Percentiles rank a stretch among this genome's conserved stretches.
Evolutionary conservation across 2,113 vertebrate species (phyloP).

Genomic region (Seriola rivoliana): DNA sequence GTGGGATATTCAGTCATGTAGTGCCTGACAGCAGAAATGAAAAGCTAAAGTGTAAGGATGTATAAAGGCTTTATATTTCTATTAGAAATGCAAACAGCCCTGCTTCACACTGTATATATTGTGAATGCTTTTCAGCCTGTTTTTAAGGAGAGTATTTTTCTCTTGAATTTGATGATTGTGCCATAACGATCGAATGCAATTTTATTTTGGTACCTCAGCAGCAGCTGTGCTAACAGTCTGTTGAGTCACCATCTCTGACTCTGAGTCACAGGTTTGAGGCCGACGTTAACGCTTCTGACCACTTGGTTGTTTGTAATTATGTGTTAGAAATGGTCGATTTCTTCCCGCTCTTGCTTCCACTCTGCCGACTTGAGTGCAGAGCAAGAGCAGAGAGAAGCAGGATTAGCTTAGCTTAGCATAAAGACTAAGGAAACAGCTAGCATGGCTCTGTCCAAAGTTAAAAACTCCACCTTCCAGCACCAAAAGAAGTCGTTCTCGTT

Average conservation of each 20-base stretch:
- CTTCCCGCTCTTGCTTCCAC: too few relatives aligned
- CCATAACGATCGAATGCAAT: slow-evolving; percentile 27
- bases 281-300: too few relatives aligned
- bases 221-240: too few relatives aligned
- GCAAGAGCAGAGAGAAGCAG: neutral
- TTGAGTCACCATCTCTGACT: neutral
- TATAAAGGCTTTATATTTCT: slow-evolving; percentile 63
- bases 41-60: neutral
- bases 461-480: too few relatives aligned
- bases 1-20: neutral
- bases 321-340: too few relatives aligned
- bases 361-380: neutral
- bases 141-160: slow-evolving; percentile 62
- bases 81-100: slow-evolving; percentile 3
- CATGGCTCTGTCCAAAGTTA: too few relatives aligned
- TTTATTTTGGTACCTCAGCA: too few relatives aligned
- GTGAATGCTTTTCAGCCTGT: slow-evolving; percentile 48
- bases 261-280: too few relatives aligned
- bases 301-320: too few relatives aligned
- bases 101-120: slow-evolving; percentile 37
- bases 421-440: too few relatives aligned
- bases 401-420: too few relatives aligned
- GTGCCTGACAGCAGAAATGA: slow-evolving; percentile 37
- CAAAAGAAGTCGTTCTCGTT: too few relatives aligned
- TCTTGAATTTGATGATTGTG: slow-evolving; percentile 52